These are phyloP conservation scores for Alviniconcha marisindica DNA, from an alignment of 1,140 invertebrate species.

Conservation along the genomic window DNA sequence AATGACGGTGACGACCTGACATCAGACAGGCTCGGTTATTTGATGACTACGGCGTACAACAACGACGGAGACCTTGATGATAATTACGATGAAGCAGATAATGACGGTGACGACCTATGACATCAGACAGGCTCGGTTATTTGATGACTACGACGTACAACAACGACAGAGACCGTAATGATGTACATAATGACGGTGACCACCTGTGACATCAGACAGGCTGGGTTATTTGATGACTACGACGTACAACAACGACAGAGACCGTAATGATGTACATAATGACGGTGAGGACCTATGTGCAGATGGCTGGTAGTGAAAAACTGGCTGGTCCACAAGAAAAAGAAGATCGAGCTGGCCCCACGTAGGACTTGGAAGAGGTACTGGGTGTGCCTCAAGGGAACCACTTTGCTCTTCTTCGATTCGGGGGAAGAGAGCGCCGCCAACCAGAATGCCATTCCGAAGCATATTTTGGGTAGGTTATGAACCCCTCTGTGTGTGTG, in stretches of 20 bases:
- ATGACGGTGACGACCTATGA: neutral
- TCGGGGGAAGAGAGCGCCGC: slow-evolving; percentile 93
- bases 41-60: neutral
- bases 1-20: neutral
- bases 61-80: neutral
- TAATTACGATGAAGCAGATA: too few species aligned
- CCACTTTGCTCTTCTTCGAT: slow-evolving; percentile 96
- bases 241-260: neutral
- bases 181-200: neutral
- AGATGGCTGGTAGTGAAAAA: slow-evolving; percentile 99
- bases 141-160: neutral
- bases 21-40: neutral
- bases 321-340: slow-evolving; percentile 96
- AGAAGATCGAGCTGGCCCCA: slow-evolving; percentile 94
- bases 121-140: too few species aligned
- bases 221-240: neutral
- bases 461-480: slow-evolving; percentile 72
- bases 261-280: neutral
- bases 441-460: slow-evolving; percentile 66
- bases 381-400: slow-evolving; percentile 98
- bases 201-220: too few species aligned
- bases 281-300: slow-evolving; percentile 39
- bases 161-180: neutral
- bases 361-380: slow-evolving; percentile 98
- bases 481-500: neutral